phyloP scores from a whole-genome alignment of 2,797 vertebrate genomes.

The Propithecus deckenii region DNA sequence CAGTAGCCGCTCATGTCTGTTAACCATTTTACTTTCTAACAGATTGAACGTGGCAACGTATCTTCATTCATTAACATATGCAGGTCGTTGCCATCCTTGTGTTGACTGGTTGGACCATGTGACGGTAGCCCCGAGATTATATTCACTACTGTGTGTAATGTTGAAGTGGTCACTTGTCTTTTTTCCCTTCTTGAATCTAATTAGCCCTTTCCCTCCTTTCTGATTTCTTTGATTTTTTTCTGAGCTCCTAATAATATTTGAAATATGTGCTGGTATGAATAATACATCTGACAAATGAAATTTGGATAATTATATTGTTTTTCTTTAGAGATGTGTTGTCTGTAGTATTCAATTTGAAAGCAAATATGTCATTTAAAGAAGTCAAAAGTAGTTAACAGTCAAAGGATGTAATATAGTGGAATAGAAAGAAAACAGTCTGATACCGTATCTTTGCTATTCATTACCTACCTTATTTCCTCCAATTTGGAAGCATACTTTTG shows the following conservation, averaged over 20 bases:
- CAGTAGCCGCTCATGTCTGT: neutral
- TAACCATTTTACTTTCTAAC: neutral
- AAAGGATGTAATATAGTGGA: neutral
- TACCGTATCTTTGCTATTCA: neutral
- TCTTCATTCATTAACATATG: neutral
- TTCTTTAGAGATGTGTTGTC: neutral
- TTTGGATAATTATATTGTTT: constrained; percentile 11
- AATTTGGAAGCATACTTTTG: neutral
- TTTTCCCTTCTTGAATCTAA: neutral
- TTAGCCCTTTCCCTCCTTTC: neutral
- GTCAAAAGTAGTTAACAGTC: neutral
- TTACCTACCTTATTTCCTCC: neutral
- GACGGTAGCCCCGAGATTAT: neutral
- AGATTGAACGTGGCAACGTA: neutral
- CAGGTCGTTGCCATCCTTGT: neutral
- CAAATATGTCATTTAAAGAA: constrained; percentile 14
- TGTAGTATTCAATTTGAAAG: constrained; percentile 7
- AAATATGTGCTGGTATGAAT: neutral
- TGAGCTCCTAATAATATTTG: neutral
- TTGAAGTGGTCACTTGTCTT: neutral
- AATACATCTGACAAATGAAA: neutral
- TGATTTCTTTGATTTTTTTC: constrained; percentile 8
- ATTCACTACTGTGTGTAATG: neutral
- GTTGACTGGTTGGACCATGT: neutral
- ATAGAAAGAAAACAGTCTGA: neutral